Evolutionary conservation across 2,888 invertebrate genomes (phyloP), one percentile per base, ranked within the genome.

Genomic region (Beris morrisii): DNA sequence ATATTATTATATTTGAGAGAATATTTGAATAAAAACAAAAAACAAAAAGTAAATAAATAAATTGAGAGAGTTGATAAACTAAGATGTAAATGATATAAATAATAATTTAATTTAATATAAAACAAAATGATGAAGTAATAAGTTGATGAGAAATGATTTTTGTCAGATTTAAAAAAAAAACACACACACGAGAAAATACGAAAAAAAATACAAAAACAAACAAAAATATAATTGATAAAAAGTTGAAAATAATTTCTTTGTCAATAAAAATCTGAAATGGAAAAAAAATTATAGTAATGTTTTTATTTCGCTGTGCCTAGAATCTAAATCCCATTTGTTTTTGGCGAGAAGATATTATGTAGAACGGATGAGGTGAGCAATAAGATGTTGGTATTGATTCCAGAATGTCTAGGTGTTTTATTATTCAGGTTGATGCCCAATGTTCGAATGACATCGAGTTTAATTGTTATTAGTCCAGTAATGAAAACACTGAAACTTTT

Each of bases 71-170:
- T 46, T 30, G 13, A 53, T 22, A 57, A 64, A 57, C 46, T 61
- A 68, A 65, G 64, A 65, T 69, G 66, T 66, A 66, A 69, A 69
- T 69, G 64, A 64, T 67, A 65, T 66, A 65, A 66, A 59, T 56
- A 66, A 38, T 54, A 64, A 67, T 66, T 69, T 66, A 68, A 68
- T 66, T 65, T 65, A 68, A 68, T 12, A 53, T 28, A 61, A 45
- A 32, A 38, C 54, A 58, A 58, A 44, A 53, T 64, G 46, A 58
- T 46, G 64, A 64, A 64, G 38, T 38, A 38, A 38, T 38, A 38
- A 38, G 38, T 38, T 38, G 38, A 38, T 64, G 52, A 64, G 5
- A 38, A 38, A 32, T 13, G 30, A n/a, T 38, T 56, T 28, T 53
- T n/a, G 31, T 30, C 43, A 38, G 43, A 56, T 7, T 6, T 4